These are phyloP conservation scores for Porites cylindrica DNA, from an alignment of 92 coral and sea anemone species.

Conservation along the genomic window DNA sequence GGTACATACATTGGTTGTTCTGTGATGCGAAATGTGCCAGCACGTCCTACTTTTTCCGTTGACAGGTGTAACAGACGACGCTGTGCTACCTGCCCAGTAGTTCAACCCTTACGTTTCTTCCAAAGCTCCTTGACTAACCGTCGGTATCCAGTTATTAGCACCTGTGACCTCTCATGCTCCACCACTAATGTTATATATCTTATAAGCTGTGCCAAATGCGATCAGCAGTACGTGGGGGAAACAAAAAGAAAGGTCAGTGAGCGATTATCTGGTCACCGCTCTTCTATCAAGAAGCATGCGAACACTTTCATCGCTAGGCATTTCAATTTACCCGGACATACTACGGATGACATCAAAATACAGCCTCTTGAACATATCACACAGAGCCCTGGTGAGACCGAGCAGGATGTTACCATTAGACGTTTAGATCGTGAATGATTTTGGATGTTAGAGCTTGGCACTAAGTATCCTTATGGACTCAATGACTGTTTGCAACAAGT, in stretches of 20 bases:
- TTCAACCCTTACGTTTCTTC: slow-evolving; percentile 26
- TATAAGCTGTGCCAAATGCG: slow-evolving; percentile 37
- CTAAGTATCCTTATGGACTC: too few relatives aligned
- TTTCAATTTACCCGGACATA: background rate
- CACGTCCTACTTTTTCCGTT: too few relatives aligned
- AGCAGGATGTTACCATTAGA: slow-evolving; percentile 38
- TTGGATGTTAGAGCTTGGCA: too few relatives aligned
- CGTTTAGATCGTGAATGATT: too few relatives aligned
- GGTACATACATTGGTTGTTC: background rate
- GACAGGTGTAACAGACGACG: too few relatives aligned
- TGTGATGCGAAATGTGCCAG: too few relatives aligned
- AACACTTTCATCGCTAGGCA: slow-evolving; percentile 32
- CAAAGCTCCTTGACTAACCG: slow-evolving; percentile 21
- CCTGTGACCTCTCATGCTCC: slow-evolving; percentile 22
- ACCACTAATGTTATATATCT: slow-evolving; percentile 17
- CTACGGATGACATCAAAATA: background rate
- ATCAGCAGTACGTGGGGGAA: slow-evolving; percentile 35
- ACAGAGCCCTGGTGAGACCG: slow-evolving; percentile 30
- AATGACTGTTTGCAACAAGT: background rate
- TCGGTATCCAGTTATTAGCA: slow-evolving; percentile 31
- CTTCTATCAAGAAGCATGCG: slow-evolving; percentile 39
- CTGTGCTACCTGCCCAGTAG: too few relatives aligned
- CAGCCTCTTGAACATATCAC: slow-evolving; percentile 22
- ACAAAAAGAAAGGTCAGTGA: slow-evolving; percentile 12
- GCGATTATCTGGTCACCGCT: background rate